Percentiles rank a stretch among this genome's conserved stretches.
These are phyloP conservation scores for Ctenopoma kingsleyae DNA, from an alignment of 2,797 vertebrate genomes.

Conservation along the genomic window DNA sequence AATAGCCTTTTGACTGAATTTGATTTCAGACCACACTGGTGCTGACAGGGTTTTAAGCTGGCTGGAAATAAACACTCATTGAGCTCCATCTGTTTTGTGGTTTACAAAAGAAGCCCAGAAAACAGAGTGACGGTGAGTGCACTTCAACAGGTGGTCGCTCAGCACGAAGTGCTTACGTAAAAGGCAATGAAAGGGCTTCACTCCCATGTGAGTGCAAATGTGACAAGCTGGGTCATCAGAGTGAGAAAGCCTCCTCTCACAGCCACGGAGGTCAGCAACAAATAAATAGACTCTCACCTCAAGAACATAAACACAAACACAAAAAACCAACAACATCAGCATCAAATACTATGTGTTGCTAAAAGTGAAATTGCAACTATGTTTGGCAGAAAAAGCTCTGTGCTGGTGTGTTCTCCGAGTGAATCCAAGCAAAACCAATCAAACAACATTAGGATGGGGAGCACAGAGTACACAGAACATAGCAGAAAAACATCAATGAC, in stretches of 20 bases:
- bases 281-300: neutral
- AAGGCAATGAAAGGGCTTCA: slow-evolving; percentile 2
- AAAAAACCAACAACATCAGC: neutral
- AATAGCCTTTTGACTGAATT: neutral
- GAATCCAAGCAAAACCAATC: slow-evolving; percentile 17
- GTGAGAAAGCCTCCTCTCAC: neutral
- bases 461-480: neutral
- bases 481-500: slow-evolving; percentile 9
- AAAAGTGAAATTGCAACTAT: neutral
- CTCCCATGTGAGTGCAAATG: neutral
- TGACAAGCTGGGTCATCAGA: neutral
- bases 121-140: neutral
- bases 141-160: slow-evolving; percentile 20
- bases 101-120: neutral
- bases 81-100: slow-evolving; percentile 2
- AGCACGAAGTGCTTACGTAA: neutral
- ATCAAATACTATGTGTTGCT: neutral
- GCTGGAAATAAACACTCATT: neutral
- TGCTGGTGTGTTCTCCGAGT: neutral
- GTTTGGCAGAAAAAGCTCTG: slow-evolving; percentile 7
- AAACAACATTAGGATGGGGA: neutral
- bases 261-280: neutral
- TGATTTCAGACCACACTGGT: neutral
- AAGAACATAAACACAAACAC: neutral
- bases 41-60: neutral